Percentiles rank a stretch among this genome's conserved stretches.
These are phyloP conservation scores for Cirrhinus molitorella DNA, from an alignment of 2,797 vertebrate genomes.

Conservation along the genomic window DNA sequence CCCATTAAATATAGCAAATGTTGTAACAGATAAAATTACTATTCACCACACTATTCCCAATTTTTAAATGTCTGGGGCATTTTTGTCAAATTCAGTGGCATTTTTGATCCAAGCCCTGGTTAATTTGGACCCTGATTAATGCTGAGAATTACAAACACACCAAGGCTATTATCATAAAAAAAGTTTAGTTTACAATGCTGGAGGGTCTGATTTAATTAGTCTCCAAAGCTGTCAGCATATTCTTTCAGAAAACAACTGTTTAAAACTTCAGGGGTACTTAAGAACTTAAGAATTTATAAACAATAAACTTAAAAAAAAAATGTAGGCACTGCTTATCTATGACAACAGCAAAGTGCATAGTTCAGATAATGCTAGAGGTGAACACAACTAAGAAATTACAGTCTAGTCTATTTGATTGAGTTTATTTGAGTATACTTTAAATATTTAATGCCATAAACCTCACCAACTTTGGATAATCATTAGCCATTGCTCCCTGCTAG, in stretches of 20 bases:
- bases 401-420: background rate
- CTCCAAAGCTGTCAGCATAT: background rate
- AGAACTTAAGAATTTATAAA: background rate
- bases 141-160: conserved; percentile 19
- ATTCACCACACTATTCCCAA: background rate
- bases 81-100: background rate
- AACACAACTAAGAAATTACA: background rate
- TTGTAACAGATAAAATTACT: background rate
- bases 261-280: background rate
- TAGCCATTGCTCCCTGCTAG: background rate
- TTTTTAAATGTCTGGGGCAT: background rate
- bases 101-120: background rate
- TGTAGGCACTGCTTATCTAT: background rate
- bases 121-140: conserved; percentile 1
- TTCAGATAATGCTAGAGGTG: background rate
- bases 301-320: too few relatives aligned
- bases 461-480: background rate
- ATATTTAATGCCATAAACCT: background rate
- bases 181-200: conserved; percentile 1
- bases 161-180: conserved; percentile 27
- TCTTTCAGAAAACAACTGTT: background rate
- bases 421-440: background rate
- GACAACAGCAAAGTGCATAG: background rate
- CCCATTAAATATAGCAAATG: background rate
- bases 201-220: conserved; percentile 24